phyloP scores from a whole-genome alignment of 2,888 invertebrate species.

The Serripes groenlandicus region DNA sequence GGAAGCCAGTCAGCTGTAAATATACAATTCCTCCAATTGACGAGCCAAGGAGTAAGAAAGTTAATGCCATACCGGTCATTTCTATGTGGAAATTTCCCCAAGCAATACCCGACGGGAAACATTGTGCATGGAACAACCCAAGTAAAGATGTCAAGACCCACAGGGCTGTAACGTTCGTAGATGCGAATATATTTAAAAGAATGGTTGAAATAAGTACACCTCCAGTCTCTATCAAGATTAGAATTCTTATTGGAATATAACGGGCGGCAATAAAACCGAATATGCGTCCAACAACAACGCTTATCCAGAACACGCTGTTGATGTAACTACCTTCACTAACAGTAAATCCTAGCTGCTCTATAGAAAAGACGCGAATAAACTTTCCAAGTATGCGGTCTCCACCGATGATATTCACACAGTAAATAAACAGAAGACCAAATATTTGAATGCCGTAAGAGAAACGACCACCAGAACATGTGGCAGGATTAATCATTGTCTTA shows the following conservation, averaged over 20 bases:
- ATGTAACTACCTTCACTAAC: conserved; percentile 71
- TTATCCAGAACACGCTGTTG: conserved; percentile 76
- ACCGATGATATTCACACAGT: conserved; percentile 72
- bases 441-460: conserved; percentile 67
- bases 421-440: conserved; percentile 69
- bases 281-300: conserved; percentile 72
- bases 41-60: conserved; percentile 69
- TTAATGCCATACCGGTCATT: conserved; percentile 74
- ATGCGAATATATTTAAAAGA: conserved; percentile 68
- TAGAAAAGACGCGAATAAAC: conserved; percentile 75
- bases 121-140: conserved; percentile 71
- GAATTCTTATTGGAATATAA: conserved; percentile 68
- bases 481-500: conserved; percentile 66
- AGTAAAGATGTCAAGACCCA: conserved; percentile 72
- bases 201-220: conserved; percentile 63
- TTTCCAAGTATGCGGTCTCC: conserved; percentile 75
- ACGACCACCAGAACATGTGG: conserved; percentile 70
- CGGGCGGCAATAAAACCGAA: conserved; percentile 69
- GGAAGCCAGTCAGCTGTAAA: conserved; percentile 71
- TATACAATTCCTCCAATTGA: conserved; percentile 73
- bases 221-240: conserved; percentile 68
- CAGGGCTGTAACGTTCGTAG: conserved; percentile 56
- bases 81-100: conserved; percentile 75
- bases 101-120: conserved; percentile 75
- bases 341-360: conserved; percentile 71